Evolutionary conservation across 2,797 vertebrate species (phyloP).

Genomic region (Gallinago nigripennis): DNA sequence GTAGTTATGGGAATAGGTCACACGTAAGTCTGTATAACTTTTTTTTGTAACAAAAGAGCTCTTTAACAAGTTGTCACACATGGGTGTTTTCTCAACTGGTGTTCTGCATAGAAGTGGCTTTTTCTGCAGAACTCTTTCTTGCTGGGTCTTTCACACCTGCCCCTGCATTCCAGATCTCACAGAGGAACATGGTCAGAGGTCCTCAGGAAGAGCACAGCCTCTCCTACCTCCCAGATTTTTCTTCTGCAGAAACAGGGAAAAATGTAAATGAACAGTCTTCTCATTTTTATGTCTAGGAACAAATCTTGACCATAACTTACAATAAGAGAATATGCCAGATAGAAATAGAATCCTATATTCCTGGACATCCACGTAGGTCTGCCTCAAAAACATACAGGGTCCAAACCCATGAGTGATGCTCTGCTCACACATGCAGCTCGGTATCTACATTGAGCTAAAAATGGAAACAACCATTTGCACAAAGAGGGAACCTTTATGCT

Average conservation of each 20-base stretch:
- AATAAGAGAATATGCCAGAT: not conserved
- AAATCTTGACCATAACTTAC: not conserved
- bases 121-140: not conserved
- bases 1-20: not conserved
- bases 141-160: not conserved
- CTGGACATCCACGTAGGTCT: not conserved
- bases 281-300: not conserved
- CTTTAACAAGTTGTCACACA: not conserved
- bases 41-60: not conserved
- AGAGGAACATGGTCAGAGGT: not conserved
- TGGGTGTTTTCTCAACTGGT: not conserved
- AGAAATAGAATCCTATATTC: not conserved
- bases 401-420: not conserved
- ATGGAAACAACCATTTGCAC: fast-evolving
- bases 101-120: not conserved
- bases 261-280: fast-evolving
- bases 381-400: not conserved
- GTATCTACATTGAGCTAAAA: not conserved
- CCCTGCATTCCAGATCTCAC: not conserved
- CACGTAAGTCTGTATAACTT: not conserved
- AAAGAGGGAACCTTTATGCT: not conserved
- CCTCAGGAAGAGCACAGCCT: not conserved
- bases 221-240: not conserved
- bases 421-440: fast-evolving
- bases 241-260: not conserved